A percentile compares a stretch with the other conserved stretches of the same genome.
phyloP scores from a whole-genome alignment of 2,888 invertebrate genomes.

The Nycteola revayana region DNA sequence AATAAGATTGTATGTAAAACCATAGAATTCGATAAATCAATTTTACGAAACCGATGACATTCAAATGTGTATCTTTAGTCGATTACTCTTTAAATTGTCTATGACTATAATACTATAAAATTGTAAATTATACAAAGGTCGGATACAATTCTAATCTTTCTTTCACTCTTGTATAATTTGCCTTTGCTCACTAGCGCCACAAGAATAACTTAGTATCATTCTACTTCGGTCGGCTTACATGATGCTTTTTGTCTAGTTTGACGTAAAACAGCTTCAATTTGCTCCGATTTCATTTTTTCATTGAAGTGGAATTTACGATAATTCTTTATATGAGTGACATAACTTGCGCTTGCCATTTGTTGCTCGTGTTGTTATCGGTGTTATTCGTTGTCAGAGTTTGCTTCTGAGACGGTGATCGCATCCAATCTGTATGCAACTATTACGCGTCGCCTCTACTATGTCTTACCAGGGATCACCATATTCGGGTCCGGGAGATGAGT shows the following conservation, averaged over 20 bases:
- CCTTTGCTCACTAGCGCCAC: slow-evolving; percentile 28
- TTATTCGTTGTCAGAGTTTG: slow-evolving; percentile 53
- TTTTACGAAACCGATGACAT: too few relatives aligned
- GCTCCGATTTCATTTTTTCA: slow-evolving; percentile 61
- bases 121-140: neutral
- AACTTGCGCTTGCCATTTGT: slow-evolving; percentile 52
- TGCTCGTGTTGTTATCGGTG: slow-evolving; percentile 44
- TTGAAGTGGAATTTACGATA: slow-evolving; percentile 49
- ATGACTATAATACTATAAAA: slow-evolving; percentile 29
- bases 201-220: slow-evolving; percentile 14
- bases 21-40: too few relatives aligned
- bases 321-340: slow-evolving; percentile 69
- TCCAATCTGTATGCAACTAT: slow-evolving; percentile 80
- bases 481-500: slow-evolving; percentile 86
- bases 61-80: slow-evolving; percentile 5
- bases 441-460: slow-evolving; percentile 82
- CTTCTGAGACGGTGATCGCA: slow-evolving; percentile 65
- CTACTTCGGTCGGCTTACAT: slow-evolving; percentile 34
- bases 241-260: slow-evolving; percentile 72
- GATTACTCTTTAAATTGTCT: slow-evolving; percentile 34
- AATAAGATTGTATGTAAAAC: too few relatives aligned
- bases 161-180: slow-evolving; percentile 26
- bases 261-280: slow-evolving; percentile 72
- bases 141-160: slow-evolving; percentile 38
- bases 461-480: slow-evolving; percentile 86